Evolutionary conservation across 2,888 invertebrate species (phyloP), one percentile per base, ranked within the genome.

Genomic region (Rugalucina vietnamica): DNA sequence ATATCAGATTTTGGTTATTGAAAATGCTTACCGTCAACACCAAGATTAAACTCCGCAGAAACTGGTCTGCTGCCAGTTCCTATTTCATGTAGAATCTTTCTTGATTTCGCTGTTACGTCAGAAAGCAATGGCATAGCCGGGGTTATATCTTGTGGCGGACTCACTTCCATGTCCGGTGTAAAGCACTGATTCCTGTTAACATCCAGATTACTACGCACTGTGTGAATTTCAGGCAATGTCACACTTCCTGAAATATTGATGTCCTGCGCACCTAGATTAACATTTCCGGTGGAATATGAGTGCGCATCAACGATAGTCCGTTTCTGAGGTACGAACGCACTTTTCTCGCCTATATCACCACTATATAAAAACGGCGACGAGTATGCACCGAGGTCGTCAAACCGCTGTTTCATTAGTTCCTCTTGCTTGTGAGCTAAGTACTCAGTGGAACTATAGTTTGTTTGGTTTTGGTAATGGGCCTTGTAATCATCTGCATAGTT

Each of bases 111-210:
- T 54, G 96, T 96, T 94, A 96, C 96, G 92, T 96, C 96, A 69
- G 96, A 96, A 82, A 96, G 94, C 70, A 96, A 93, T 27, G 96
- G 96, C 96, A 96, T 96, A 27, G 96, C 96, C 21, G 96, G 96
- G 8, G 95, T 95, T 93, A 94, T 91, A 78, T 91, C 92, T 74
- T 86, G 88, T 8, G 92, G 91, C 4, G 92, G 92, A 81, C 92
- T 93, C 36, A 88, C 90, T 80, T 92, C 93, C 0, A 91, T 91
- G 73, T 95, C 95, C 14, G 95, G 94, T 72, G 95, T 94, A 43
- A 95, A 95, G 24, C 95, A 93, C 57, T 95, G 92, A 79, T 94
- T 93, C 82, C 95, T 94, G 69, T 93, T 94, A 32, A 85, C 85
- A 57, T 92, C 92, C n/a, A 90, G 76, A 43, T 91, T 91, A 8